Evolutionary conservation across 2,888 invertebrate species (phyloP).

Genomic region (Plagiodera versicolora): DNA sequence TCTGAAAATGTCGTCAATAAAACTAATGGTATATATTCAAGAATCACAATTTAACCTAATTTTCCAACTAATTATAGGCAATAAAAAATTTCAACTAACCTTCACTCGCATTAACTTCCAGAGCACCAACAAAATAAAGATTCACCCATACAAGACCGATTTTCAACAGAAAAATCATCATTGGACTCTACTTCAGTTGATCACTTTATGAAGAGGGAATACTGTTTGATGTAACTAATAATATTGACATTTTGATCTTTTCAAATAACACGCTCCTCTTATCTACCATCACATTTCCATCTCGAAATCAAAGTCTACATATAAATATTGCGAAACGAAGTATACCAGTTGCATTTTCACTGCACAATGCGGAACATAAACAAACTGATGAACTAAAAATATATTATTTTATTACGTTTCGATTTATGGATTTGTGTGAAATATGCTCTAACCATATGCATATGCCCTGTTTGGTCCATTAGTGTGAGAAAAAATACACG

Average conservation of each 20-base stretch:
- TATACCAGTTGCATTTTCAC: conserved; percentile 36
- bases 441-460: no score
- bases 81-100: conserved; percentile 6
- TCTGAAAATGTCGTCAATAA: no score
- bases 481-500: no score
- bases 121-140: conserved; percentile 8
- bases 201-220: background rate
- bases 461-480: no score
- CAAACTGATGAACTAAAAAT: no score
- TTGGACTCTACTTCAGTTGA: background rate
- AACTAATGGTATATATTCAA: no score
- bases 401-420: no score
- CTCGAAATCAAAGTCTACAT: conserved; percentile 5
- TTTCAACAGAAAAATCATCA: conserved; percentile 27
- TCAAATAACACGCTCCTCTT: background rate
- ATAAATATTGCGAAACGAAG: conserved; percentile 34
- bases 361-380: no score
- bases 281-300: background rate
- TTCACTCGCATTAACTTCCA: conserved; percentile 4
- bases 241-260: background rate
- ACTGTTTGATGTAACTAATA: background rate
- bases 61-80: no score
- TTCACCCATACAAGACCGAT: conserved; percentile 20
- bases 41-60: no score
- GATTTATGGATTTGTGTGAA: no score